phyloP scores from a whole-genome alignment of 2,888 invertebrate genomes.

The Ennomos fuscantarius region DNA sequence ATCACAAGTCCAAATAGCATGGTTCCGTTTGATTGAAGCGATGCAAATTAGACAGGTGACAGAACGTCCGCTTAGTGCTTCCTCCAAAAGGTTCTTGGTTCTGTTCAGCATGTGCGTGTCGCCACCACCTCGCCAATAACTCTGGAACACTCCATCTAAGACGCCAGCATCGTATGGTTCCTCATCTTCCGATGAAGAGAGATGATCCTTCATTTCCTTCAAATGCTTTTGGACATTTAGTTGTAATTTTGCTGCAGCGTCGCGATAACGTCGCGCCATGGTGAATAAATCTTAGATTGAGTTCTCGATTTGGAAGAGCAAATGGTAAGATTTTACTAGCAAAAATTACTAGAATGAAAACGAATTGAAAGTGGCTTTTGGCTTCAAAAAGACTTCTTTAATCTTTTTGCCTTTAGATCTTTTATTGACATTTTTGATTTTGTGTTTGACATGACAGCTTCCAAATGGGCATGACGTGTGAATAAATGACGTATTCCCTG shows the following conservation, averaged over 20 bases:
- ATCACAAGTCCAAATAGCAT: constrained; percentile 95
- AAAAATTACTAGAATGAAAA: too few species aligned
- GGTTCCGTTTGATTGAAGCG: constrained; percentile 91
- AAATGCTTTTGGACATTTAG: constrained; percentile 77
- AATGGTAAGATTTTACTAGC: too few species aligned
- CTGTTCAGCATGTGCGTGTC: constrained; percentile 74
- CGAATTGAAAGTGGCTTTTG: too few species aligned
- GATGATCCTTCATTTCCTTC: constrained; percentile 67
- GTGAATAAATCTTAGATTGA: constrained; percentile 9
- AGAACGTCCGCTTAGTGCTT: constrained; percentile 91
- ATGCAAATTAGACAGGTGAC: constrained; percentile 96
- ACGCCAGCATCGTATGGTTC: constrained; percentile 72
- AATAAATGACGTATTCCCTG: too few species aligned
- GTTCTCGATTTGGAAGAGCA: too few species aligned
- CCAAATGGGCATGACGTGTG: too few species aligned
- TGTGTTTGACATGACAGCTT: too few species aligned
- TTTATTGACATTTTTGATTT: too few species aligned
- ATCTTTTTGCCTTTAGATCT: too few species aligned
- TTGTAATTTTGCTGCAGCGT: constrained; percentile 77
- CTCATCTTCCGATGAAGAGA: constrained; percentile 79
- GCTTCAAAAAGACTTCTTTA: too few species aligned
- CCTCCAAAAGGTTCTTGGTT: constrained; percentile 90
- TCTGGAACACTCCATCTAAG: constrained; percentile 72
- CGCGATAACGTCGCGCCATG: constrained; percentile 74
- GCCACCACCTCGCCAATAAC: constrained; percentile 71